phyloP scores from a whole-genome alignment of 2,113 vertebrate species.

The Lophius piscatorius region DNA sequence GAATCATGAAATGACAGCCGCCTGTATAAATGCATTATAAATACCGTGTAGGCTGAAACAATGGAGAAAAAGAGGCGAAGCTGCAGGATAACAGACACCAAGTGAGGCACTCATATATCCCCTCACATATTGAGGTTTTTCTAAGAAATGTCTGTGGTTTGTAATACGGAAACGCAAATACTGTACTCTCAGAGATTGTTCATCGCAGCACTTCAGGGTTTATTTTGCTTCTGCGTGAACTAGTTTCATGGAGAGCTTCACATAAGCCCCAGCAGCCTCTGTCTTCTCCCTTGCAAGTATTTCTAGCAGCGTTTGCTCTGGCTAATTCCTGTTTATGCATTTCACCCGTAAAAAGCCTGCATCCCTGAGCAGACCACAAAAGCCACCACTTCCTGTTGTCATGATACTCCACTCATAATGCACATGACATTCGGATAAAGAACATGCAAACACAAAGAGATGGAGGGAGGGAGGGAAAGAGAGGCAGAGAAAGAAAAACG shows the following conservation, averaged over 20 bases:
- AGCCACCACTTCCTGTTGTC: constrained; percentile 37
- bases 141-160: too few relatives aligned
- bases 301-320: constrained; percentile 11
- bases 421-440: constrained; percentile 4
- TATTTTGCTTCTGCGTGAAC: constrained; percentile 22
- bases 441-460: not conserved
- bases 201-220: too few relatives aligned
- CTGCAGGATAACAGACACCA: too few relatives aligned
- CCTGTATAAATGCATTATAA: too few relatives aligned
- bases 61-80: too few relatives aligned
- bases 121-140: too few relatives aligned
- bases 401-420: constrained; percentile 18
- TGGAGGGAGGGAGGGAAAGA: not conserved
- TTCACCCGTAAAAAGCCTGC: constrained; percentile 34
- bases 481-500: not conserved
- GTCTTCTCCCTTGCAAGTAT: constrained; percentile 3
- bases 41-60: too few relatives aligned
- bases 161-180: too few relatives aligned
- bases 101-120: too few relatives aligned
- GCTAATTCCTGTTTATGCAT: constrained; percentile 66
- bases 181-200: too few relatives aligned
- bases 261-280: constrained; percentile 11
- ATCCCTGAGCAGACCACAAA: constrained; percentile 37
- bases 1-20: too few relatives aligned
- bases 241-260: constrained; percentile 36